Base-by-base conservation (phyloP, 2,797 vertebrate genomes). In the Harpagifer antarcticus region DNA sequence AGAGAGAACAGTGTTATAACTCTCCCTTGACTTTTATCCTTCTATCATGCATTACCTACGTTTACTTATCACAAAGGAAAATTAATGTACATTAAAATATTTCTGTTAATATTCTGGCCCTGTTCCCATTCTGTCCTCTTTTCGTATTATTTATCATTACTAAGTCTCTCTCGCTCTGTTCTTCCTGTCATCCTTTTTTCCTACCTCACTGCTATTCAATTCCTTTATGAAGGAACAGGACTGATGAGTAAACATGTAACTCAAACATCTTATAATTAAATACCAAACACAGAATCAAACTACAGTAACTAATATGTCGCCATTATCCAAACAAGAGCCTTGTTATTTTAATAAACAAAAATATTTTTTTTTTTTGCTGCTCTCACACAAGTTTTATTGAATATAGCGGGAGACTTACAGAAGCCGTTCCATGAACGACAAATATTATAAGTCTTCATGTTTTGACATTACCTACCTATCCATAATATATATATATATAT, bases 111-210 rank as follows among this genome's bases (percentile, higher is more conserved):
- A 1, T 53, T 23, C 17, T 12, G 43, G 3, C 17, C 17, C 17
- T 20, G 2, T 10, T 20, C 19, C 40, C 16, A 9, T 44, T 6
- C 47, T 31, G 19, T 42, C 37, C 50, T 23, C 50, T 64, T 17
- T 52, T 65, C 3, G 23, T n/a, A 52, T 11, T 17, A 69, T 48
- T 42, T 42, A 55, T 70, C 43, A 49, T 70, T 13, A 73, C 45
- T 23, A 12, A 37, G 16, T 44, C 33, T 43, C 71, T 52, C 8
- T 5, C 17, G 16, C 19, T 64, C 23, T 42, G 14, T 27, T 40
- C 23, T 19, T 61, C 44, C 50, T 48, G 40, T 50, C 8, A 58
- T 69, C 59, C 58, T 15, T 50, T 16, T 44, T 14, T 58, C 48
- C 47, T 59, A 40, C n/a, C 0, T 56, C 54, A 56, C 31, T 27